These are phyloP conservation scores for Solea solea DNA, from an alignment of 2,113 vertebrate genomes.

Conservation along the genomic window DNA sequence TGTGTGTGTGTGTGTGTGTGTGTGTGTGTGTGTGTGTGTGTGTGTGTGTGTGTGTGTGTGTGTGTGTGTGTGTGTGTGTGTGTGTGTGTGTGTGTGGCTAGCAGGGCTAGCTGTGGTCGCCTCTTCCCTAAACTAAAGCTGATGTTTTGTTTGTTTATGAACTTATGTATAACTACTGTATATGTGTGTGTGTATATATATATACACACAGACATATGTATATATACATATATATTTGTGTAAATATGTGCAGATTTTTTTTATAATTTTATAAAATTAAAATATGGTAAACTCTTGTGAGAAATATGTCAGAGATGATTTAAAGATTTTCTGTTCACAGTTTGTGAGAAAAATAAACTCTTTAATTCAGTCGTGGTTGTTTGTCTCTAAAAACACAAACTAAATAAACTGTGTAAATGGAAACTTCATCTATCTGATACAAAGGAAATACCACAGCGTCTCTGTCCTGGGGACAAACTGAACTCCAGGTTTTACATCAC, in stretches of 20 bases:
- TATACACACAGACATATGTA: conserved; percentile 54
- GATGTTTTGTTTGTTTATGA: conserved; percentile 45
- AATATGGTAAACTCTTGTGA: conserved; percentile 70
- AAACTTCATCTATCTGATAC: too few relatives aligned
- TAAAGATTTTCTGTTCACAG: conserved; percentile 9
- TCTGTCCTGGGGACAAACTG: too few relatives aligned
- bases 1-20: conserved; percentile 9
- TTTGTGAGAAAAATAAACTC: too few relatives aligned
- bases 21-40: background rate
- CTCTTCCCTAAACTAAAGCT: conserved; percentile 25
- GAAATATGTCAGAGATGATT: conserved; percentile 57
- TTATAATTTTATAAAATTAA: conserved; percentile 81
- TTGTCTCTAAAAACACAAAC: too few relatives aligned
- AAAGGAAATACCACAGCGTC: too few relatives aligned
- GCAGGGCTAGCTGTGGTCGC: conserved; percentile 70
- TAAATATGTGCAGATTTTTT: conserved; percentile 72
- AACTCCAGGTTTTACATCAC: too few relatives aligned
- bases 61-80: background rate
- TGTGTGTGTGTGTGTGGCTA: conserved; percentile 49
- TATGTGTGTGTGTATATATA: too few relatives aligned
- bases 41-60: conserved; percentile 19
- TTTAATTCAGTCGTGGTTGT: too few relatives aligned
- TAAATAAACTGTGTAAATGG: too few relatives aligned
- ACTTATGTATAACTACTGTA: conserved; percentile 4
- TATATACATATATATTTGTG: conserved; percentile 53